Evolutionary conservation across 1,140 invertebrate genomes (phyloP), one percentile per base, ranked within the genome.

Genomic region (Venustaconcha ellipsiformis): DNA sequence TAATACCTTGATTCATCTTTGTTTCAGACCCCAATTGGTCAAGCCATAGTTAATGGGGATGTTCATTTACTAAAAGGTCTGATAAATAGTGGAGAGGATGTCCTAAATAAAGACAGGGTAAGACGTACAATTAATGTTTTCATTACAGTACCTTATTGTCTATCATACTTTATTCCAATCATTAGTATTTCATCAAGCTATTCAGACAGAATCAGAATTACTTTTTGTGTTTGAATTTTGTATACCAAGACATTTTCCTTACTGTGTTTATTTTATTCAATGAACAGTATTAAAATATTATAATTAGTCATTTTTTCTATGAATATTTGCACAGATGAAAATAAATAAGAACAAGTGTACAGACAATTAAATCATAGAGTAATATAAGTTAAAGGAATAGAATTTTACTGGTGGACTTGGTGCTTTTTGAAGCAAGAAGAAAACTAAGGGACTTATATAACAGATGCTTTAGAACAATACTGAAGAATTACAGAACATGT

Each of bases 21-120:
- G 5, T 80, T 81, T 20, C 73, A 86, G 84, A 85, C 84, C 23
- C 78, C 71, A 66, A 83, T 86, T 74, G 84, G 84, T 14, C 70
- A 80, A 71, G 83, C 84, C 26, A 83, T 86, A 20, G 64, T 63
- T 55, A 62, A 74, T 23, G 78, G 74, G 18, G 71, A 80, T 60
- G 78, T 81, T 12, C 48, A 73, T 14, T 74, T 68, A 67, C 58
- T 86, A 23, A 81, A 83, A 66, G 63, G 62, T 48, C 67, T 83
- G 37, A 64, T 86, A 13, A 68, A 71, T 37, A 60, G 63, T 67
- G 82, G 83, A 37, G 80, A 84, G 74, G 79, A 86, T 72, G 70
- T 80, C 37, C 62, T 78, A 5, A 72, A 76, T 63, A 82, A 81
- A 68, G 84, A 86, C 70, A 80, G 83, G 78, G 84, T 84, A 75